Evolutionary conservation across 2,888 invertebrate genomes (phyloP).

Genomic region (Parnassius orleans): DNA sequence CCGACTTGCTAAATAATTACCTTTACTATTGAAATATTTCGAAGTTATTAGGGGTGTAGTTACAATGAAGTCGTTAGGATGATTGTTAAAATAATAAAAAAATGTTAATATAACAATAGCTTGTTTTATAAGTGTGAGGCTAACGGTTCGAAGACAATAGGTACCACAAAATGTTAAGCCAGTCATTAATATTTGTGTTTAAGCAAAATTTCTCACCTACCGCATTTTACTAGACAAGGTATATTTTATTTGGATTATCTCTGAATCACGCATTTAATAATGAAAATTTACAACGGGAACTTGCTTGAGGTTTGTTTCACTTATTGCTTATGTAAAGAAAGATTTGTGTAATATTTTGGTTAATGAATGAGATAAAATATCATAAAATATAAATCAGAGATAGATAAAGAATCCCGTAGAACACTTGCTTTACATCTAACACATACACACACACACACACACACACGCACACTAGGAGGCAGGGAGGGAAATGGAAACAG

Average conservation of each 20-base stretch:
- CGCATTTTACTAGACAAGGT: not conserved
- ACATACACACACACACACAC: too few relatives aligned
- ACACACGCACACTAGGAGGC: too few relatives aligned
- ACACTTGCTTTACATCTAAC: too few relatives aligned
- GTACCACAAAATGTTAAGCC: not conserved
- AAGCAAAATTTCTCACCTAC: not conserved
- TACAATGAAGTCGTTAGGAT: constrained; percentile 11
- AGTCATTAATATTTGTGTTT: not conserved
- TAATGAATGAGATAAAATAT: too few relatives aligned
- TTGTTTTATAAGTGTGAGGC: not conserved
- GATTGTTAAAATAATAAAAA: not conserved
- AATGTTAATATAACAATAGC: constrained; percentile 6
- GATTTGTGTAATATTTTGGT: too few relatives aligned
- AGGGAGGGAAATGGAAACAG: too few relatives aligned
- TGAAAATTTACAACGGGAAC: too few relatives aligned
- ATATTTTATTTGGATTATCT: not conserved
- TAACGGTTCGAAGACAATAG: constrained; percentile 1
- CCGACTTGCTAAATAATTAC: not conserved
- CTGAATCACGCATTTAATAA: constrained; percentile 1
- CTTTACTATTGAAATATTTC: not conserved
- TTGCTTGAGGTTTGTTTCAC: too few relatives aligned
- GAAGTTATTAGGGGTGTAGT: constrained; percentile 3
- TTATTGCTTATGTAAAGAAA: too few relatives aligned
- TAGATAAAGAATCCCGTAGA: too few relatives aligned
- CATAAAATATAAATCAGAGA: too few relatives aligned